Base-by-base conservation (phyloP, 1,140 invertebrate genomes). In the Drosophila tani region DNA sequence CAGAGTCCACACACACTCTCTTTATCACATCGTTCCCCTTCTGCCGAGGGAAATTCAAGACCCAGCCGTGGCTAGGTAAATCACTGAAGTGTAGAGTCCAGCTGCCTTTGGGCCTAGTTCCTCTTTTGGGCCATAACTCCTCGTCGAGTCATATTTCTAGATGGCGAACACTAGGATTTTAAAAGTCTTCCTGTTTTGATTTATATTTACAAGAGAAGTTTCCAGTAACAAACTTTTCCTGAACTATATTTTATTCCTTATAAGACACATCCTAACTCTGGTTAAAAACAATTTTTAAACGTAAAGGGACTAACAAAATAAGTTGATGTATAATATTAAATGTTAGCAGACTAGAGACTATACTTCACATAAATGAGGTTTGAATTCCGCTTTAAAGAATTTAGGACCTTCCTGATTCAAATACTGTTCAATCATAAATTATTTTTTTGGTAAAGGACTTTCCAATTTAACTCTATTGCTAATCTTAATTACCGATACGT, bases 1-100 rank as follows among this genome's bases (percentile, higher is more conserved):
- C 40, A 40, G 35, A 62, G 19, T 45, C 62, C 47, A 40, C 62
- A 41, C 49, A 45, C 49, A 45, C 63, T 67, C 63, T 67, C 63
- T 68, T 45, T 35, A 12, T 12, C 5, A 27, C 38, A 24, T n/a
- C 11, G 6, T 70, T 70, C 63, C 51, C 47, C 14, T n/a, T 38
- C 27, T 11, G 21, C 2, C 1, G 27, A 43, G 67, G 63, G 40
- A 67, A 70, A 70, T 32, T 70, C 11, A 66, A 46, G 51, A 66
- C 47, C 19, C 15, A 69, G 50, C 38, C 66, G 14, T 19, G 32
- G 17, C 1, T 19, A 49, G 64, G 24, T 40, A 21, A 40, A 19
- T 47, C 12, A 66, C 41, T 38, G 29, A 53, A 40, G 21, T 40
- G 38, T n/a, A 40, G 51, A 55, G 32, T 21, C 15, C 5, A 50